These are phyloP conservation scores for Leucopsar rothschildi DNA, from an alignment of 2,113 vertebrate genomes.

Conservation along the genomic window DNA sequence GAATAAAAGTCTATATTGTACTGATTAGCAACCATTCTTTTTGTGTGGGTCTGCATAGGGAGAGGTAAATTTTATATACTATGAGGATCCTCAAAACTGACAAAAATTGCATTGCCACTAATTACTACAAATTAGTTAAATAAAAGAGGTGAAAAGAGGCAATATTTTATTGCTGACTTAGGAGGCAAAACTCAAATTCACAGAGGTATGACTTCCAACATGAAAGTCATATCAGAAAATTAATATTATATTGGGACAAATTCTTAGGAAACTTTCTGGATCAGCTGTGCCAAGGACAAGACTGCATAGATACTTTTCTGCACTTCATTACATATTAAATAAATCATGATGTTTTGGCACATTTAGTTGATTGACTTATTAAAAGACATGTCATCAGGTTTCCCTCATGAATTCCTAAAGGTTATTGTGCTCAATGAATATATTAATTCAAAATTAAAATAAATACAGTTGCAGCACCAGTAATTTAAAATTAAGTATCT, in stretches of 20 bases:
- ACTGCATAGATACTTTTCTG: not conserved
- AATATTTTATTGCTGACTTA: not conserved
- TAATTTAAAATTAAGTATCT: not conserved
- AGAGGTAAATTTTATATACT: not conserved
- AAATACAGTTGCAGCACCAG: not conserved
- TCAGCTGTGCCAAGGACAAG: not conserved
- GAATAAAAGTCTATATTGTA: not conserved
- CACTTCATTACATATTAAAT: conserved; percentile 4
- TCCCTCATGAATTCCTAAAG: not conserved
- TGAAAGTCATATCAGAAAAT: not conserved
- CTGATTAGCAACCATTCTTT: not conserved
- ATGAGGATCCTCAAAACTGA: not conserved
- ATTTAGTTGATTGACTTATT: not conserved
- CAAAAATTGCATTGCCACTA: not conserved
- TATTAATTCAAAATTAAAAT: not conserved
- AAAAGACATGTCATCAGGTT: not conserved
- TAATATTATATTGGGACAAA: not conserved
- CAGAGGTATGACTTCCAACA: not conserved
- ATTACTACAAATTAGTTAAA: not conserved
- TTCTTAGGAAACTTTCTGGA: not conserved
- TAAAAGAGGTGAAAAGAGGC: not conserved
- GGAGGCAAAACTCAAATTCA: not conserved
- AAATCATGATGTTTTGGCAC: not conserved
- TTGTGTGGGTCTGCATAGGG: not conserved
- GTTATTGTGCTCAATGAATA: conserved; percentile 5